Conservation (phyloP, 2,113 vertebrate species). For the Peromyscus leucopus region DNA sequence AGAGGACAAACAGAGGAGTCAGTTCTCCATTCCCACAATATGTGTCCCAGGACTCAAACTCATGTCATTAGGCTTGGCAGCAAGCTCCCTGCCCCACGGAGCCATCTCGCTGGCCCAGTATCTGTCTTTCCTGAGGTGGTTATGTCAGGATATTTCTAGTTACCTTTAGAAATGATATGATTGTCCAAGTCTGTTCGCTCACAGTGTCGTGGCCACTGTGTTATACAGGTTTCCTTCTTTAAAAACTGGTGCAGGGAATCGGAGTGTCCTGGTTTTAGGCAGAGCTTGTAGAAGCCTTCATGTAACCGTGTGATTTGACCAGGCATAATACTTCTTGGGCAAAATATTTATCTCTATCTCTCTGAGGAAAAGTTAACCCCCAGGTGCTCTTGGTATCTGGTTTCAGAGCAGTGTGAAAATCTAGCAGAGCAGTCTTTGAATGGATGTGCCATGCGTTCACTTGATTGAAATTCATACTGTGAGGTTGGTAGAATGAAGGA, state of each 20-base stretch:
- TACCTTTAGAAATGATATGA: not conserved
- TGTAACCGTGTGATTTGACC: not conserved
- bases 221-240: not conserved
- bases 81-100: not conserved
- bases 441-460: constrained; percentile 8
- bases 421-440: constrained; percentile 31
- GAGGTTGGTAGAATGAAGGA: not conserved
- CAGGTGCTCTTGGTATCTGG: constrained; percentile 3
- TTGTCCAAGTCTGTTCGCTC: not conserved
- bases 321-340: not conserved
- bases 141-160: constrained; percentile 31
- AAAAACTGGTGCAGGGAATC: not conserved
- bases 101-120: not conserved
- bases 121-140: not conserved
- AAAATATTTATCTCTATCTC: constrained; percentile 11
- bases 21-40: not conserved
- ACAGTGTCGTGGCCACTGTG: not conserved
- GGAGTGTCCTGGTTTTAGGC: not conserved
- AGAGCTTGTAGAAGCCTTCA: not conserved
- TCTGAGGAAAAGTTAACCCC: constrained; percentile 19
- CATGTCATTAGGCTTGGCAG: not conserved
- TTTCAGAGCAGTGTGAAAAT: constrained; percentile 53
- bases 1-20: not conserved
- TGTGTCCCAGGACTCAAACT: not conserved
- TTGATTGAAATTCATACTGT: constrained; percentile 52